Percentiles rank a stretch among this genome's conserved stretches.
Conservation (phyloP, 2,113 vertebrate species). For the Corythaixoides concolor region DNA sequence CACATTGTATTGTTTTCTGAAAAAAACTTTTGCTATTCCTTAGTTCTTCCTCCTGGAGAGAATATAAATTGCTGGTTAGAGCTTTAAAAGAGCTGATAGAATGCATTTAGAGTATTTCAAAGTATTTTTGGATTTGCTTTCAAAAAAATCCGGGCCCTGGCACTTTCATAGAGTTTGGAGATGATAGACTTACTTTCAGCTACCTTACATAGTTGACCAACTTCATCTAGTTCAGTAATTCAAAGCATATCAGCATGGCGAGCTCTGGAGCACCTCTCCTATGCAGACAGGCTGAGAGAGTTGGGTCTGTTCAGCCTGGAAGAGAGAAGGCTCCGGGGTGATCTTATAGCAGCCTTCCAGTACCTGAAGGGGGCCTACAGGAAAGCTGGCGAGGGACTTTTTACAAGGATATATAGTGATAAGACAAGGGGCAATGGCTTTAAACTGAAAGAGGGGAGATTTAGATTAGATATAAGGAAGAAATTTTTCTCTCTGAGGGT, state of each 20-base stretch:
- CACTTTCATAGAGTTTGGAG: not conserved
- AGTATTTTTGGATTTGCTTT: not conserved
- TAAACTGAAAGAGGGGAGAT: no score
- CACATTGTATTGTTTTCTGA: not conserved
- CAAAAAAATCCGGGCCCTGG: not conserved
- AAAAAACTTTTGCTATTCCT: not conserved
- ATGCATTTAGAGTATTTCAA: not conserved
- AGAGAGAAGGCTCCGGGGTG: no score
- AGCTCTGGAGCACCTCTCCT: no score
- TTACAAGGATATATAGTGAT: no score
- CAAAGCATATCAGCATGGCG: not conserved
- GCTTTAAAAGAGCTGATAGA: not conserved
- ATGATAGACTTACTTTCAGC: not conserved
- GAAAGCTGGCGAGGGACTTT: no score
- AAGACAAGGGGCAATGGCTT: no score
- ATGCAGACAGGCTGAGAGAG: no score
- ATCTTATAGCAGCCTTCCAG: no score
- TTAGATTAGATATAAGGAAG: no score
- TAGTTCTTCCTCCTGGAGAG: not conserved
- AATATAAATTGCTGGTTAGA: not conserved
- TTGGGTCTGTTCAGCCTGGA: no score
- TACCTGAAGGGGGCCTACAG: no score
- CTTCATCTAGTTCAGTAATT: not conserved
- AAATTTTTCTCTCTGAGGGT: no score
- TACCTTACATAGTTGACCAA: not conserved